These are phyloP conservation scores for Leucoptera coffeella DNA, from an alignment of 2,888 invertebrate species.

Conservation along the genomic window DNA sequence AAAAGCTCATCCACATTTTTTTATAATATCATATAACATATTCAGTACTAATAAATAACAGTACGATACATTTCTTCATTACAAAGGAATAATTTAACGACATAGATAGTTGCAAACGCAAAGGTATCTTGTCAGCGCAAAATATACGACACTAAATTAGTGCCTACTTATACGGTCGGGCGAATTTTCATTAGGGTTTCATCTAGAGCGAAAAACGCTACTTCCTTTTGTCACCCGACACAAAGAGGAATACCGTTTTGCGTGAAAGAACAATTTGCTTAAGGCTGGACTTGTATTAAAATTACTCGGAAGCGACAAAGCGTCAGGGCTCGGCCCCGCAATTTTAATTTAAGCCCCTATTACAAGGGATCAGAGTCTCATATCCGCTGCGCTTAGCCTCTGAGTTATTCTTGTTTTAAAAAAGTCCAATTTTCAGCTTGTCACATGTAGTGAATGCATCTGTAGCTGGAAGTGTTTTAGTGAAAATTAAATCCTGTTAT, in stretches of 20 bases:
- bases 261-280: conserved; percentile 27
- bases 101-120: too few species aligned
- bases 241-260: conserved; percentile 18
- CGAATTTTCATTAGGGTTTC: conserved; percentile 22
- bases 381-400: not conserved
- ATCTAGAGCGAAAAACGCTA: conserved; percentile 16
- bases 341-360: conserved; percentile 1
- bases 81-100: too few species aligned
- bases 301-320: conserved; percentile 18
- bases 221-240: conserved; percentile 3
- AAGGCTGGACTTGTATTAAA: conserved; percentile 22
- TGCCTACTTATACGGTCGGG: conserved; percentile 29
- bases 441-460: too few species aligned
- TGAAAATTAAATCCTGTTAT: too few species aligned
- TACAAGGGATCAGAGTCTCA: not conserved
- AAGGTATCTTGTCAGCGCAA: too few species aligned
- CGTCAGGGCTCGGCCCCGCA: conserved; percentile 14
- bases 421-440: too few species aligned
- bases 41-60: too few species aligned
- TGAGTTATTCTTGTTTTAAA: not conserved
- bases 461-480: too few species aligned
- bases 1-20: too few species aligned
- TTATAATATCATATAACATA: too few species aligned
- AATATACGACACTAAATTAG: conserved; percentile 43
- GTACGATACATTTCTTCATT: too few species aligned